phyloP scores from a whole-genome alignment of 2,888 invertebrate genomes.

The Pimpla rufipes region DNA sequence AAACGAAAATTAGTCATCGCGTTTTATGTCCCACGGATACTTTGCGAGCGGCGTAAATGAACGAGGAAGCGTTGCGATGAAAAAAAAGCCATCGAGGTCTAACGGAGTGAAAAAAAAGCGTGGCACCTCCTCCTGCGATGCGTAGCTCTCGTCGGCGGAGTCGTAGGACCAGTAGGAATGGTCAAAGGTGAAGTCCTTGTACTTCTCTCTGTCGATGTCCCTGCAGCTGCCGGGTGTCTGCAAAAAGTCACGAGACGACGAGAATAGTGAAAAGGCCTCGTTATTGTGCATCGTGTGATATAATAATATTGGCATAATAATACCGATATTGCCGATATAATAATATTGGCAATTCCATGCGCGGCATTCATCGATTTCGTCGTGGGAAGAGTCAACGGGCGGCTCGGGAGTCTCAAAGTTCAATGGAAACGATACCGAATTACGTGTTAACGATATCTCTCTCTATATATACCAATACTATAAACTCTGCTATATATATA shows the following conservation, averaged over 20 bases:
- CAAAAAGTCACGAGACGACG: conserved; percentile 58
- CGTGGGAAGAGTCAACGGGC: conserved; percentile 1
- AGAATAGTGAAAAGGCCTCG: neutral
- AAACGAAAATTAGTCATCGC: conserved; percentile 1
- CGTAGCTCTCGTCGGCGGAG: conserved; percentile 89
- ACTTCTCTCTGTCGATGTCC: conserved; percentile 88
- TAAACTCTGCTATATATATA: neutral
- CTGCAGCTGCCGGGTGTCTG: conserved; percentile 87
- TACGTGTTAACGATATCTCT: conserved; percentile 7
- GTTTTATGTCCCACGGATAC: neutral
- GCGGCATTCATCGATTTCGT: neutral
- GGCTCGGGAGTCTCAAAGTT: conserved; percentile 32
- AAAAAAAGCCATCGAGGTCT: neutral
- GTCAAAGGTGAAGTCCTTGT: conserved; percentile 95
- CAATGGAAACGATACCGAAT: conserved; percentile 40
- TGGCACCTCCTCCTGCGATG: conserved; percentile 92
- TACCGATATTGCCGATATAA: no score
- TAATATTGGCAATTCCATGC: neutral
- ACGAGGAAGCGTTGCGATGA: neutral
- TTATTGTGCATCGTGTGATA: neutral
- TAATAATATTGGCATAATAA: no score
- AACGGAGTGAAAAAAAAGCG: neutral
- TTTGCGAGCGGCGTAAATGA: neutral
- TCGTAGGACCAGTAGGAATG: conserved; percentile 96
- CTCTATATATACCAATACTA: neutral